A percentile compares a stretch with the other conserved stretches of the same genome.
phyloP scores from a whole-genome alignment of 2,888 invertebrate genomes.

The Teinopalpus imperialis region DNA sequence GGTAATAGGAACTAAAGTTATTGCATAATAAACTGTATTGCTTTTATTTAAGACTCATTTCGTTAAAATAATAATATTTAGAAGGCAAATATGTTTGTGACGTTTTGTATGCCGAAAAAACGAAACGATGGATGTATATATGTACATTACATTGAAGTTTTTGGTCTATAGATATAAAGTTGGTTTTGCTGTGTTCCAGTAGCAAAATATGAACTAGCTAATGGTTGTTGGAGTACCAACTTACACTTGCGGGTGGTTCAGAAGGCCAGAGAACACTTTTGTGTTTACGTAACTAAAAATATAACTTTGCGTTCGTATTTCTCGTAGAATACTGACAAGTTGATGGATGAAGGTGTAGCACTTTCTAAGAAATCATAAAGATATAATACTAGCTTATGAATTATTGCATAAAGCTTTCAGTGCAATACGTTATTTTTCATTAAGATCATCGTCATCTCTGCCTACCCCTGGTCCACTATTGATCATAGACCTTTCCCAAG shows the following conservation, averaged over 20 bases:
- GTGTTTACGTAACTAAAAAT: constrained; percentile 34
- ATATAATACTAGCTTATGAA: constrained; percentile 22
- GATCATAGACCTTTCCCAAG: too few relatives aligned
- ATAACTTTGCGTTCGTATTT: constrained; percentile 40
- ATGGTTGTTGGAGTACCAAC: constrained; percentile 1
- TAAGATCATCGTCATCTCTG: too few relatives aligned
- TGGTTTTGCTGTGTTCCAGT: not conserved
- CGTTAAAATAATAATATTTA: not conserved
- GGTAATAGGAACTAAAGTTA: too few relatives aligned
- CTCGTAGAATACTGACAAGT: constrained; percentile 50
- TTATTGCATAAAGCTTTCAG: constrained; percentile 8
- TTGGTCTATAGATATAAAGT: not conserved
- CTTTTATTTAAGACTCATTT: not conserved
- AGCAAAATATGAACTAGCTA: not conserved
- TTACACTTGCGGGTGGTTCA: not conserved
- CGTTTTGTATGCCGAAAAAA: too few relatives aligned
- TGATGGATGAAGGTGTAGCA: constrained; percentile 59
- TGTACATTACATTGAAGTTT: too few relatives aligned
- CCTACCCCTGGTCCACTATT: too few relatives aligned
- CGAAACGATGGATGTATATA: too few relatives aligned
- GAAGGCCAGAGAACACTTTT: not conserved
- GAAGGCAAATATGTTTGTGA: not conserved
- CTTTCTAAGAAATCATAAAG: constrained; percentile 54
- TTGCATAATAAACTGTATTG: too few relatives aligned
- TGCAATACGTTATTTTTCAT: too few relatives aligned